Base-by-base conservation (phyloP, 2,797 vertebrate species). In the Tauraco hartlaubi region DNA sequence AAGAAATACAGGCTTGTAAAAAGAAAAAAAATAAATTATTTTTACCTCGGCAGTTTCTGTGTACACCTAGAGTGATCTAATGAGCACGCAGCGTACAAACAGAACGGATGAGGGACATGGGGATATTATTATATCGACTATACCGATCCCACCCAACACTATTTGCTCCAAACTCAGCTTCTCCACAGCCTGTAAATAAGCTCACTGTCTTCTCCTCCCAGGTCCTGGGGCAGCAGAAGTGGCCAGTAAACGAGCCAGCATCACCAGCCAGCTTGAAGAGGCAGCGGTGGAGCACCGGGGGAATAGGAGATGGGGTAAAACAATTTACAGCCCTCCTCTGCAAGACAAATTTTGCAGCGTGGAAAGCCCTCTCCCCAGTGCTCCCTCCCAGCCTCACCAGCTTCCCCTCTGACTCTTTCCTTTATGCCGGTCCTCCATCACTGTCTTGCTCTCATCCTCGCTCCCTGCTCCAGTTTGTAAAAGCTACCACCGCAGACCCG, bases 171-270 rank as follows among this genome's bases (percentile, higher is more conserved):
- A 83, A 84, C 22, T 41, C 41, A 92, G 31, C 43, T 88, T 83
- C 67, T 55, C 67, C 22, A 37, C 6, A 12, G 64, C 28, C 63
- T 94, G 58, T 81, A 94, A 73, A 88, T 83, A 59, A 71, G n/a
- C 61, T 77, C 87, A 31, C 46, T 35, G 43, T 26, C 67, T 54
- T 92, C 43, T 66, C 33, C 35, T 59, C 6, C 7, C 37, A 72
- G 79, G 46, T 85, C n/a, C 58, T 71, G 62, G 63, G 96, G 83
- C 82, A 91, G 83, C 91, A 59, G 88, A 94, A 79, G 9, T 66
- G 58, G 84, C 80, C 66, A 78, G 68, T 68, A 88, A 95, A 74
- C 78, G 77, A 92, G 88, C 79, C 76, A 74, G 73, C 67, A 63
- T 76, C 84, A 85, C 48, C 29, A 80, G 77, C 51, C 31, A 88